phyloP scores from a whole-genome alignment of 2,888 invertebrate genomes.

The Tetropium fuscum region DNA sequence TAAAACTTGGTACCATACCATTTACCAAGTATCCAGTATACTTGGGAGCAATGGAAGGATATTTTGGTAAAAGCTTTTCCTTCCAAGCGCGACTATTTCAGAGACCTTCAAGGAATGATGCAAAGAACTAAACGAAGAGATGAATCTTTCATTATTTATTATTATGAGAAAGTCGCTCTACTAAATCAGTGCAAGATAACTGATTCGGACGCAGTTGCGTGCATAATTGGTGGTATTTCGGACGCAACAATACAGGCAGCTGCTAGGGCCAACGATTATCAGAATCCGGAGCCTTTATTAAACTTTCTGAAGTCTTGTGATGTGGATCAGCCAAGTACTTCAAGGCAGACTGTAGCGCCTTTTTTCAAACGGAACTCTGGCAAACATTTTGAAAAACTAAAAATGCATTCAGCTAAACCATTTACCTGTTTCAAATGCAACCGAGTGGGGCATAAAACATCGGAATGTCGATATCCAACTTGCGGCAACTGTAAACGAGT shows the following conservation, averaged over 20 bases:
- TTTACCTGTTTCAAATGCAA: background rate
- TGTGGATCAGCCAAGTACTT: background rate
- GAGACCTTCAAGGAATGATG: constrained; percentile 17
- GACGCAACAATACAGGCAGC: constrained; percentile 27
- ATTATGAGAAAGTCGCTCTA: constrained; percentile 35
- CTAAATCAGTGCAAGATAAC: constrained; percentile 31
- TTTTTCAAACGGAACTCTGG: background rate
- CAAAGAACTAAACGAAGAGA: constrained; percentile 15
- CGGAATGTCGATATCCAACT: background rate
- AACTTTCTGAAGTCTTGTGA: constrained; percentile 24
- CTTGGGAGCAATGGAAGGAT: constrained; percentile 45
- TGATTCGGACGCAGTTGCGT: constrained; percentile 37
- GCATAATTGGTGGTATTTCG: constrained; percentile 39
- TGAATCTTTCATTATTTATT: constrained; percentile 33
- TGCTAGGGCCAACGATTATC: constrained; percentile 28
- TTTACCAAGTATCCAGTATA: constrained; percentile 29
- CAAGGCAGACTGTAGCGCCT: background rate
- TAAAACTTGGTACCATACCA: constrained; percentile 42
- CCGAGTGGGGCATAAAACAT: background rate
- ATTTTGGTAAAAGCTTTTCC: constrained; percentile 40
- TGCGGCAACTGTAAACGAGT: background rate
- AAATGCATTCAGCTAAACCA: background rate
- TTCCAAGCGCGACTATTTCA: constrained; percentile 20
- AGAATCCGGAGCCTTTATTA: constrained; percentile 29
- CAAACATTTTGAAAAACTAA: background rate